Evolutionary conservation across 64 coral and sea anemone species (phyloP).

Genomic region (Platygyra sinensis): DNA sequence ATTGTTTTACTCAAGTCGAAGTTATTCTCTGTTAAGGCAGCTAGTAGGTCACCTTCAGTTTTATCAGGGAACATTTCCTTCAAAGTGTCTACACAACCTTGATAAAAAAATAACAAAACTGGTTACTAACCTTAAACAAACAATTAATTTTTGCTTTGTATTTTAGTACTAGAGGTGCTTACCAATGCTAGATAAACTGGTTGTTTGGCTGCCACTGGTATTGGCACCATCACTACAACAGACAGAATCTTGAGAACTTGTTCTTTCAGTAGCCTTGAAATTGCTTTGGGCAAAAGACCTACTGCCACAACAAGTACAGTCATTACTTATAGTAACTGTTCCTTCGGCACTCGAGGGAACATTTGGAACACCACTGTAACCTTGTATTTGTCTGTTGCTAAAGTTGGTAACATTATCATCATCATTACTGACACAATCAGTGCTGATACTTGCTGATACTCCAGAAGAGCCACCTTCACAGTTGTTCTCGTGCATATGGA

Average conservation of each 20-base stretch:
- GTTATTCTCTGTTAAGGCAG: not conserved
- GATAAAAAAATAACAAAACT: not conserved
- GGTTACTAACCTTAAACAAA: too few relatives aligned
- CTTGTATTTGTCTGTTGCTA: too few relatives aligned
- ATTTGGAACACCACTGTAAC: too few relatives aligned
- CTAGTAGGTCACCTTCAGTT: not conserved
- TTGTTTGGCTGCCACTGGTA: not conserved
- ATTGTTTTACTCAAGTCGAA: not conserved
- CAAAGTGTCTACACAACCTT: not conserved
- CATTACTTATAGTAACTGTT: too few relatives aligned
- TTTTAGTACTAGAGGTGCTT: not conserved
- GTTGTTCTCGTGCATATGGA: not conserved
- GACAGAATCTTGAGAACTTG: not conserved
- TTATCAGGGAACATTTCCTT: not conserved
- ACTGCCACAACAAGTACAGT: too few relatives aligned
- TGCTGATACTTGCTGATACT: too few relatives aligned
- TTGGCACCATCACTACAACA: not conserved
- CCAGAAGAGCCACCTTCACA: constrained; percentile 5
- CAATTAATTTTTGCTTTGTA: too few relatives aligned
- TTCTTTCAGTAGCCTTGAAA: too few relatives aligned
- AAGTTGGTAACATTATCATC: too few relatives aligned
- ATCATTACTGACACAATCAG: too few relatives aligned
- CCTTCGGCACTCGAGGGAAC: too few relatives aligned
- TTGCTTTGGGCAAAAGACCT: too few relatives aligned
- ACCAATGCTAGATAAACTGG: not conserved